Percentiles rank a stretch among this genome's conserved stretches.
These are phyloP conservation scores for Habropoda laboriosa DNA, from an alignment of 1,140 invertebrate species.

Conservation along the genomic window DNA sequence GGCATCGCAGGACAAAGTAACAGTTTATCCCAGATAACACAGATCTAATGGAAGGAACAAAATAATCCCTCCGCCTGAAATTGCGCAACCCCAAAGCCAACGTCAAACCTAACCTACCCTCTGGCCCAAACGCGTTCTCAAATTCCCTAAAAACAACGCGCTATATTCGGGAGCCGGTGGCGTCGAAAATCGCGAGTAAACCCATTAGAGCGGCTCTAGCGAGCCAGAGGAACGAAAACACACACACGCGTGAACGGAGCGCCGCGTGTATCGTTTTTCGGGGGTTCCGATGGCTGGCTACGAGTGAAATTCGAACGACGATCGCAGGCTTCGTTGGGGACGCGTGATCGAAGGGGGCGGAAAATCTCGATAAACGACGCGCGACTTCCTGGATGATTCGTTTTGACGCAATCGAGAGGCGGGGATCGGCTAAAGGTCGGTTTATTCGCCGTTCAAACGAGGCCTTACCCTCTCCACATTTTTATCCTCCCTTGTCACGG, in stretches of 20 bases:
- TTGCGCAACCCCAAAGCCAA: no score
- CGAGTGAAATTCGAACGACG: neutral
- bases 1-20: neutral
- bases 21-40: neutral
- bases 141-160: neutral
- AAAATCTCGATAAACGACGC: conserved; percentile 20
- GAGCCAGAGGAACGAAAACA: neutral
- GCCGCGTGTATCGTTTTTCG: neutral
- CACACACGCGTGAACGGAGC: neutral
- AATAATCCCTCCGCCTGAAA: neutral
- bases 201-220: conserved; percentile 14
- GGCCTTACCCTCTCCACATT: neutral
- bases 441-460: conserved; percentile 39
- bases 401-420: conserved; percentile 35
- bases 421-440: conserved; percentile 39
- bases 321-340: neutral
- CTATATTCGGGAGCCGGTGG: neutral
- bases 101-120: neutral
- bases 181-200: conserved; percentile 14
- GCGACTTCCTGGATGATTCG: conserved; percentile 5
- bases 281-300: no score
- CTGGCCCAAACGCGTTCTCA: no score
- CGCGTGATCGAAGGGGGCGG: neutral
- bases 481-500: neutral
- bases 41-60: neutral